These are phyloP conservation scores for Tolypeutes matacus DNA, from an alignment of 2,797 vertebrate species.

Conservation along the genomic window DNA sequence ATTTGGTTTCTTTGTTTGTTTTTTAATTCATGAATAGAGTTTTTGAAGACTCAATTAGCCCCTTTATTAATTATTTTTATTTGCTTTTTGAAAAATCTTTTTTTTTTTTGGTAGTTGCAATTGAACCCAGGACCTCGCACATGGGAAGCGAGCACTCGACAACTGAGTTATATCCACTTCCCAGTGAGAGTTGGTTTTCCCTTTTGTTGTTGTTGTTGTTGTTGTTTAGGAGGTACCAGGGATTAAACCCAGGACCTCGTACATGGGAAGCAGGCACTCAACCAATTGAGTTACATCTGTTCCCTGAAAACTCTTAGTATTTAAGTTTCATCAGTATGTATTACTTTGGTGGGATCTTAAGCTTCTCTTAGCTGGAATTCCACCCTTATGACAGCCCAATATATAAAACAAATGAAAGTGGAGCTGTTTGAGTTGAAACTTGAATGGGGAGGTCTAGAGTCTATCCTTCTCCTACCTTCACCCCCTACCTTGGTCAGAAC, in stretches of 20 bases:
- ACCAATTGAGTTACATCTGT: too few species aligned
- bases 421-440: background rate
- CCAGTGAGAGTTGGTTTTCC: too few species aligned
- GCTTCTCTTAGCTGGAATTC: background rate
- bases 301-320: background rate
- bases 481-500: background rate
- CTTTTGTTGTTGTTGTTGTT: too few species aligned
- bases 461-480: rapidly evolving
- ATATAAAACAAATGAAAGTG: background rate
- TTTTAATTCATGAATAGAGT: background rate
- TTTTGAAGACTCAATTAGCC: background rate
- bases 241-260: too few species aligned
- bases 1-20: background rate
- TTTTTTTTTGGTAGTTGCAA: background rate
- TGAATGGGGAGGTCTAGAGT: background rate
- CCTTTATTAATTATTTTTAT: background rate
- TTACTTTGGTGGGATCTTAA: background rate
- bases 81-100: background rate
- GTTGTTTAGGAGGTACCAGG: too few species aligned
- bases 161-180: too few species aligned
- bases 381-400: background rate
- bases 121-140: too few species aligned
- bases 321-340: background rate
- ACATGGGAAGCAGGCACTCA: too few species aligned
- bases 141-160: too few species aligned